A percentile compares a stretch with the other conserved stretches of the same genome.
These are phyloP conservation scores for Drosophila watanabei DNA, from an alignment of 1,140 invertebrate species.

Conservation along the genomic window DNA sequence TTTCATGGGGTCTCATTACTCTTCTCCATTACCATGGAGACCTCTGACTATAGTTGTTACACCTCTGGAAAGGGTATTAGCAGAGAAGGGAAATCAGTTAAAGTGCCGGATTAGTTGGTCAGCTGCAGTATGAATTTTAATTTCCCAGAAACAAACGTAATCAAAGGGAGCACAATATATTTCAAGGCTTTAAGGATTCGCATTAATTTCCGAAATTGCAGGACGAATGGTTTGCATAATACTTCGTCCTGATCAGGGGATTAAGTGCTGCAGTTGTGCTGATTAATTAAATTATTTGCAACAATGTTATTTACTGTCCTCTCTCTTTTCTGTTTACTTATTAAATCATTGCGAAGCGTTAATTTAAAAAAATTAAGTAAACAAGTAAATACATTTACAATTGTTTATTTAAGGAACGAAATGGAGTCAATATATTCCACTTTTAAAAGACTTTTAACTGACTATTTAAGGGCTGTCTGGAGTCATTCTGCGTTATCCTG, in stretches of 20 bases:
- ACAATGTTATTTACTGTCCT: not conserved
- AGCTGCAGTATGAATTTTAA: slow-evolving; percentile 7
- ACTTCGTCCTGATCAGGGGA: not conserved
- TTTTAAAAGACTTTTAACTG: not conserved
- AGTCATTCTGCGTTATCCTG: not conserved
- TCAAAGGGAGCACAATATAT: not conserved
- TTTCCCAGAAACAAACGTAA: not conserved
- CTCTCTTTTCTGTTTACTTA: not conserved
- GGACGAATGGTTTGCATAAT: not conserved
- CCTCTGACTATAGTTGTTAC: not conserved
- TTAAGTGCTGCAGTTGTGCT: not conserved
- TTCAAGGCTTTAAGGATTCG: not conserved
- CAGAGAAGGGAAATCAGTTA: slow-evolving; percentile 4
- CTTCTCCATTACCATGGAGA: not conserved
- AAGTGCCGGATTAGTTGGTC: slow-evolving; percentile 26
- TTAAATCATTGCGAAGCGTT: not conserved
- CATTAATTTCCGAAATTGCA: not conserved
- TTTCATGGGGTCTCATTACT: not conserved
- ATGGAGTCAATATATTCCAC: not conserved
- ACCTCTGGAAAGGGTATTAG: too few species aligned
- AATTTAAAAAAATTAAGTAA: not conserved
- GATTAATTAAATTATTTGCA: not conserved
- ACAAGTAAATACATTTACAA: not conserved
- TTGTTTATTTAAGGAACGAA: not conserved
- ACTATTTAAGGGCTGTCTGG: not conserved